Conservation (phyloP, 2,888 invertebrate genomes). For the Drosophila villosipedis region DNA sequence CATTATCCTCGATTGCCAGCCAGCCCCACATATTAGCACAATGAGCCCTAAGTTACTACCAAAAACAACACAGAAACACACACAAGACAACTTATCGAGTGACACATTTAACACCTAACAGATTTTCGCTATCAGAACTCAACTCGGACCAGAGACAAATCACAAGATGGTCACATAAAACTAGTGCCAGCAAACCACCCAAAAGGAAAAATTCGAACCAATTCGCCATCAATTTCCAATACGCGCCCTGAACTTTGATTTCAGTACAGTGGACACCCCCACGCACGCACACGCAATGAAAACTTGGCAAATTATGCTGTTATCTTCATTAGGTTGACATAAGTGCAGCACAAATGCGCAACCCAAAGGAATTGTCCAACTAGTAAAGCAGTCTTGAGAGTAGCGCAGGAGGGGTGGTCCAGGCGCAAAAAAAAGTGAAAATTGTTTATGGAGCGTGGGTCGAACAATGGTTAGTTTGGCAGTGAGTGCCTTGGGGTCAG, state of each 20-base stretch:
- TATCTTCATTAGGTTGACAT: slow-evolving; percentile 81
- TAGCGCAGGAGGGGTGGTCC: slow-evolving; percentile 14
- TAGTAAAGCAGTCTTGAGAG: background rate
- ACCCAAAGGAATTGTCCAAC: slow-evolving; percentile 70
- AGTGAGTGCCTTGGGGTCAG: slow-evolving; percentile 55
- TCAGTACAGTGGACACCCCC: slow-evolving; percentile 24
- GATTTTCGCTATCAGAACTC: slow-evolving; percentile 67
- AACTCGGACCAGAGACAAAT: slow-evolving; percentile 55
- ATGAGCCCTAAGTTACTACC: slow-evolving; percentile 34
- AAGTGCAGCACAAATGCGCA: slow-evolving; percentile 79
- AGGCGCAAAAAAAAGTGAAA: slow-evolving; percentile 58
- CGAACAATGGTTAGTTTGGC: slow-evolving; percentile 38
- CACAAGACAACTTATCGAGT: slow-evolving; percentile 19
- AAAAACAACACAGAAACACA: slow-evolving; percentile 4
- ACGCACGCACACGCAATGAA: slow-evolving; percentile 15
- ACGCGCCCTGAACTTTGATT: slow-evolving; percentile 73
- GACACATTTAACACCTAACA: slow-evolving; percentile 74
- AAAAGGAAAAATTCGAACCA: slow-evolving; percentile 8
- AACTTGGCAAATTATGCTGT: slow-evolving; percentile 77
- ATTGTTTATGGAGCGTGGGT: slow-evolving; percentile 72
- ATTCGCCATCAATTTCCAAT: slow-evolving; percentile 67
- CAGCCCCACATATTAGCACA: slow-evolving; percentile 46
- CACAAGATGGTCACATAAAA: slow-evolving; percentile 64
- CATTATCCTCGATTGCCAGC: slow-evolving; percentile 9
- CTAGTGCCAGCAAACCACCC: slow-evolving; percentile 23